Evolutionary conservation across 92 coral and sea anemone genomes (phyloP).

Genomic region (Parazoanthus swiftii): DNA sequence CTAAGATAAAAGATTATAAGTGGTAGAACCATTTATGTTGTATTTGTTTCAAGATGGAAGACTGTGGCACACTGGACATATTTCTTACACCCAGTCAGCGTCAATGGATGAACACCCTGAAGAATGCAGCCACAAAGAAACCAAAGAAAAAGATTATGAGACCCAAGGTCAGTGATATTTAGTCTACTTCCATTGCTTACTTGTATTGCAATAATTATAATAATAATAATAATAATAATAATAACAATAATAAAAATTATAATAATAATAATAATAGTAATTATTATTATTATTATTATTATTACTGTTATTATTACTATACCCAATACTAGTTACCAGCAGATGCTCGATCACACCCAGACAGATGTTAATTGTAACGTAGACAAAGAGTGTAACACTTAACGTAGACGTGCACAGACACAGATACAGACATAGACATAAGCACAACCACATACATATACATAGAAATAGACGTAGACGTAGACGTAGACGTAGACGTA

Average conservation of each 20-base stretch:
- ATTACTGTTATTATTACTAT: no score
- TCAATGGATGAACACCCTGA: slow-evolving; percentile 91
- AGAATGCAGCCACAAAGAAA: slow-evolving; percentile 87
- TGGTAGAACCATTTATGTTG: background rate
- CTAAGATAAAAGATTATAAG: no score
- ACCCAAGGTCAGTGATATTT: slow-evolving; percentile 65
- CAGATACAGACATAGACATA: background rate
- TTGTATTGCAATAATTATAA: no score
- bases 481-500: background rate
- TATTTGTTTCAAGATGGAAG: slow-evolving; percentile 68
- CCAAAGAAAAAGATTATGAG: slow-evolving; percentile 79
- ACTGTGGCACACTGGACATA: slow-evolving; percentile 80
- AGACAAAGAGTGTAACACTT: no score
- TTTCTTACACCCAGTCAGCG: slow-evolving; percentile 83
- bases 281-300: no score
- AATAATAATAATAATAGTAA: no score
- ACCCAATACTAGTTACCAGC: background rate
- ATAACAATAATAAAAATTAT: no score
- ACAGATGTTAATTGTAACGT: no score
- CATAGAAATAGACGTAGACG: background rate
- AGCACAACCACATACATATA: background rate
- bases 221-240: no score
- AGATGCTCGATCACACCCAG: background rate
- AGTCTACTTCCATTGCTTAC: background rate
- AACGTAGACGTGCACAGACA: no score